A percentile compares a stretch with the other conserved stretches of the same genome.
phyloP scores from a whole-genome alignment of 2,797 vertebrate species.

The Remorina albescens region DNA sequence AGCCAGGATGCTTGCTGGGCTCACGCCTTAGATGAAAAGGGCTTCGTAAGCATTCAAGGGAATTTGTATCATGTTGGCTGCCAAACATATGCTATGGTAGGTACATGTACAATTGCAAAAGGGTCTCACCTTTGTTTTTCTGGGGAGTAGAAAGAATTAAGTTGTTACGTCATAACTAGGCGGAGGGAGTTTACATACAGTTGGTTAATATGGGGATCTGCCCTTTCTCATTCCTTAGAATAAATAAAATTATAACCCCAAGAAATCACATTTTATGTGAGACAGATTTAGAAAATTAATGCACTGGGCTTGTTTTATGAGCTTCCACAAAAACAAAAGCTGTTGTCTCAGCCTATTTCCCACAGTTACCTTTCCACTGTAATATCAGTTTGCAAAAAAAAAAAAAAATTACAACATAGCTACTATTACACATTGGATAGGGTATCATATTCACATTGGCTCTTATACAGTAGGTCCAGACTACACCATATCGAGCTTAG shows the following conservation, averaged over 20 bases:
- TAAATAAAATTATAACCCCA: not conserved
- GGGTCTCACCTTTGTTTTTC: conserved; percentile 27
- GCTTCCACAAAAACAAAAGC: conserved; percentile 28
- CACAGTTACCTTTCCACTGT: conserved; percentile 13
- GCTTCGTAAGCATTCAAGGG: conserved; percentile 65
- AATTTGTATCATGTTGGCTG: conserved; percentile 45
- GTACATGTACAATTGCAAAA: conserved; percentile 20
- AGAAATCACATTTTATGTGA: not conserved
- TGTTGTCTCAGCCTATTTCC: conserved; percentile 43
- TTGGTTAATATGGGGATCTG: not conserved
- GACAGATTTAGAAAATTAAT: conserved; percentile 11
- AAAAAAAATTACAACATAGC: conserved; percentile 48
- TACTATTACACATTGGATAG: conserved; percentile 42
- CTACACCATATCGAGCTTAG: conserved; percentile 50
- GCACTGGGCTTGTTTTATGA: conserved; percentile 4
- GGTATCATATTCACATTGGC: conserved; percentile 53
- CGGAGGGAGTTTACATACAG: not conserved
- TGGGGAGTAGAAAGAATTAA: conserved; percentile 6
- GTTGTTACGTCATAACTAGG: conserved; percentile 4
- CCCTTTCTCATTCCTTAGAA: conserved; percentile 9
- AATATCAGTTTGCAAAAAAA: conserved; percentile 33
- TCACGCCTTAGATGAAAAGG: conserved; percentile 63
- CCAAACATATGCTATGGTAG: conserved; percentile 31
- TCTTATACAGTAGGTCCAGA: conserved; percentile 22
- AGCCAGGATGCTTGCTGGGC: conserved; percentile 53